Evolutionary conservation across 2,113 vertebrate genomes (phyloP).

Genomic region (Tiliqua scincoides): DNA sequence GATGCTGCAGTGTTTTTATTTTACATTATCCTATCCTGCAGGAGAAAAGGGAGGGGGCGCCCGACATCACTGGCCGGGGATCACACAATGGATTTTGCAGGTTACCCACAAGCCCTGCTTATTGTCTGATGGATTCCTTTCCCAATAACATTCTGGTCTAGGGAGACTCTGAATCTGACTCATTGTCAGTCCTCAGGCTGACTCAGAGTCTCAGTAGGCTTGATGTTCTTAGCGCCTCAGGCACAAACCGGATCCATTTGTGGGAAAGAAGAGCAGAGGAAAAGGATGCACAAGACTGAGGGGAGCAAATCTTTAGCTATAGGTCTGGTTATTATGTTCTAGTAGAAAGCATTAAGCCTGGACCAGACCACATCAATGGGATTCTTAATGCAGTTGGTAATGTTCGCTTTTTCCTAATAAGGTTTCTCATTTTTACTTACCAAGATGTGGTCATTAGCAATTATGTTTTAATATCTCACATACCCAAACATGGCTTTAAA

Average conservation of each 20-base stretch:
- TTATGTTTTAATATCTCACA: constrained; percentile 35
- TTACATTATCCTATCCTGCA: constrained; percentile 15
- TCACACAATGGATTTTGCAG: constrained; percentile 33
- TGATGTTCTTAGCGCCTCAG: not conserved
- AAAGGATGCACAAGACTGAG: constrained; percentile 20
- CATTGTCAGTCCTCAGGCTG: constrained; percentile 1
- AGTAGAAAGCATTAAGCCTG: constrained; percentile 39
- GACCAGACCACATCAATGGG: not conserved
- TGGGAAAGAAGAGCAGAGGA: not conserved
- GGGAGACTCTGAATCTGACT: constrained; percentile 1
- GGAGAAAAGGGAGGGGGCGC: constrained; percentile 21
- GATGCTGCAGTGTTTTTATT: not conserved
- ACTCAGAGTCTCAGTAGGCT: constrained; percentile 26
- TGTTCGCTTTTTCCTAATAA: not conserved
- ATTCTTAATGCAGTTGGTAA: constrained; percentile 6
- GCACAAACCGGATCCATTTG: constrained; percentile 25
- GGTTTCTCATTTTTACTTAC: constrained; percentile 36
- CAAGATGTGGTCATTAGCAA: constrained; percentile 15
- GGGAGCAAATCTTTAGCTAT: constrained; percentile 38
- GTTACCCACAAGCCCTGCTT: constrained; percentile 11
- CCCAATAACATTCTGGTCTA: not conserved
- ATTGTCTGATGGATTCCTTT: constrained; percentile 15
- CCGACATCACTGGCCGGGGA: not conserved
- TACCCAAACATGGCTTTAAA: constrained; percentile 41
- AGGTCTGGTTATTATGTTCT: constrained; percentile 28